phyloP scores from a whole-genome alignment of 2,888 invertebrate genomes.

The Amphipoea lucens region DNA sequence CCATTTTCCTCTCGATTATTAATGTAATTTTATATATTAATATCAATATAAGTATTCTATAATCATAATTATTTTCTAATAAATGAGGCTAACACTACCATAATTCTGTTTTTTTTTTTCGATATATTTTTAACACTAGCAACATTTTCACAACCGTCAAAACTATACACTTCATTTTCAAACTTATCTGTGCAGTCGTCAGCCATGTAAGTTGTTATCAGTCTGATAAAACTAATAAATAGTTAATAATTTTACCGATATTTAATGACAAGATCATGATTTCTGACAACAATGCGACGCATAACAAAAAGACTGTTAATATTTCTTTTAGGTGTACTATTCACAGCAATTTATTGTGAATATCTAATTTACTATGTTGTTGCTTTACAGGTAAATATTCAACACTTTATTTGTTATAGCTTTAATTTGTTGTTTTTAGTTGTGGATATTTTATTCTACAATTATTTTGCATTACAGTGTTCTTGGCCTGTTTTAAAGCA shows the following conservation, averaged over 20 bases:
- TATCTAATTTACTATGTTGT: conserved; percentile 83
- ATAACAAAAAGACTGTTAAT: conserved; percentile 75
- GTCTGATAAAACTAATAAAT: conserved; percentile 10
- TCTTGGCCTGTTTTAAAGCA: conserved; percentile 91
- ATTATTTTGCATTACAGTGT: conserved; percentile 89
- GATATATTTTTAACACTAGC: conserved; percentile 8
- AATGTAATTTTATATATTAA: conserved; percentile 26
- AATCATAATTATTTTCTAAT: conserved; percentile 32
- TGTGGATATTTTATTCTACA: background rate
- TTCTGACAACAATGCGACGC: conserved; percentile 72
- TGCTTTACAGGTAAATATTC: conserved; percentile 77
- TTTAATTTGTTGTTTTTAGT: background rate
- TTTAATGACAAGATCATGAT: conserved; percentile 24
- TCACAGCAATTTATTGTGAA: conserved; percentile 81
- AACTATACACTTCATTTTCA: conserved; percentile 7
- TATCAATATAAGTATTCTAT: conserved; percentile 13
- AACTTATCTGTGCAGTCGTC: conserved; percentile 3
- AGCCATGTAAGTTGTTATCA: conserved; percentile 32
- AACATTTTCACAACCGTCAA: conserved; percentile 21
- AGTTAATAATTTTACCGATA: background rate
- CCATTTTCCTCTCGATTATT: conserved; percentile 10
- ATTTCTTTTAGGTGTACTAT: conserved; percentile 74
- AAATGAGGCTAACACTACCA: conserved; percentile 42
- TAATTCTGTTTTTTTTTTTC: conserved; percentile 6
- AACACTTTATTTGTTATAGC: background rate